These are phyloP conservation scores for Muntiacus reevesi DNA, from an alignment of 2,113 vertebrate genomes.

Conservation along the genomic window DNA sequence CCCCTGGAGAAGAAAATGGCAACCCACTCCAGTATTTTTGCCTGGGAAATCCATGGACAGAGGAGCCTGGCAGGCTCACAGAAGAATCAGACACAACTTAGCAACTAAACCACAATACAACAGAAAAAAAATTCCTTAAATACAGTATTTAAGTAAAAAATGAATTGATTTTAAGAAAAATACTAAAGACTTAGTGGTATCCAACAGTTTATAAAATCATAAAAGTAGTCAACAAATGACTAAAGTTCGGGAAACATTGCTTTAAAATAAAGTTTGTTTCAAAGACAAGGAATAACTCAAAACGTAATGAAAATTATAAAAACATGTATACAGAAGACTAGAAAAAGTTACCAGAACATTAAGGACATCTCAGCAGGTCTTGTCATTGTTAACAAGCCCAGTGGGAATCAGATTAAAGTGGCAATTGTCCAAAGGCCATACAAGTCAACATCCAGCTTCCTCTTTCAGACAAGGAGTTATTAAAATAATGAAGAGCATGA, in stretches of 20 bases:
- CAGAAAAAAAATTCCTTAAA: background rate
- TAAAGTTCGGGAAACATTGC: background rate
- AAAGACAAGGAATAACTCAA: background rate
- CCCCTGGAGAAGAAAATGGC: background rate
- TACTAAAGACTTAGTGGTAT: background rate
- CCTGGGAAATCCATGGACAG: background rate
- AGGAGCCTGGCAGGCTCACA: background rate
- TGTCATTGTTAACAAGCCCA: constrained; percentile 8
- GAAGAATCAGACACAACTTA: background rate
- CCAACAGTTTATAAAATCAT: background rate
- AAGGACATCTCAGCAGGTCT: background rate
- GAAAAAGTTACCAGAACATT: background rate
- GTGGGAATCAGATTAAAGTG: background rate
- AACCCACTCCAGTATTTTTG: background rate
- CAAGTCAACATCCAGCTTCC: background rate
- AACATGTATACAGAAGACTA: background rate
- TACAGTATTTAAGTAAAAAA: background rate
- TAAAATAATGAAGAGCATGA: background rate
- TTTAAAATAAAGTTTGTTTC: constrained; percentile 27
- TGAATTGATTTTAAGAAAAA: background rate
- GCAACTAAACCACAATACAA: background rate
- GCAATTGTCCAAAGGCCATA: background rate
- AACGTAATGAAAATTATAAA: background rate
- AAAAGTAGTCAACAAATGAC: background rate
- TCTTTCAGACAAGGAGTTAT: background rate